phyloP scores from a whole-genome alignment of 2,888 invertebrate genomes.

The Euzophera pinguis region DNA sequence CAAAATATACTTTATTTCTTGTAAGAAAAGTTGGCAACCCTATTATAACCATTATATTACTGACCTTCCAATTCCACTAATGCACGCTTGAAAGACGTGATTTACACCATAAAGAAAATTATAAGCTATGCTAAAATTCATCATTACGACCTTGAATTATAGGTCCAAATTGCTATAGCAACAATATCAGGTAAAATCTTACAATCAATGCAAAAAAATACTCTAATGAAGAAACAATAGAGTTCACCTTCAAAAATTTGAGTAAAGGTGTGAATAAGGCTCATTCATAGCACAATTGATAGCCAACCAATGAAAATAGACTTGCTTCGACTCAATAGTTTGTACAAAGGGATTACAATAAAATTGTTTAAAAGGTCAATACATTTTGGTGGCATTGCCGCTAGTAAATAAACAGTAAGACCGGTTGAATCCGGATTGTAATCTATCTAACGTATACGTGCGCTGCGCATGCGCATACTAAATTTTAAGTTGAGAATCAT shows the following conservation, averaged over 20 bases:
- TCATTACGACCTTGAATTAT: neutral
- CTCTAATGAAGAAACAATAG: neutral
- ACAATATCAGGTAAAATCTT: neutral
- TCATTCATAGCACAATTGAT: neutral
- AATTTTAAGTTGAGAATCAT: neutral
- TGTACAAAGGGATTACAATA: neutral
- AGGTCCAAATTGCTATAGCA: neutral
- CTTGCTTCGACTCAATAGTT: neutral
- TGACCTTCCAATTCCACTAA: neutral
- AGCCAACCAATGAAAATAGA: conserved; percentile 1
- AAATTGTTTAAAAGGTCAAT: conserved; percentile 6
- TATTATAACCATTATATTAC: too few relatives aligned
- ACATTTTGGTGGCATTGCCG: conserved; percentile 10
- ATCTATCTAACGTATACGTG: conserved; percentile 6
- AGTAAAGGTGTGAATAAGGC: conserved; percentile 2
- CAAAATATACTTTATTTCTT: too few relatives aligned
- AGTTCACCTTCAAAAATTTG: neutral
- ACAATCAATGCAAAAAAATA: neutral
- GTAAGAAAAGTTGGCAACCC: too few relatives aligned
- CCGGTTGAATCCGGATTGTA: conserved; percentile 14
- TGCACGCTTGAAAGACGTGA: neutral
- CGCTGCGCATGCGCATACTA: too few relatives aligned
- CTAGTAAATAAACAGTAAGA: conserved; percentile 11
- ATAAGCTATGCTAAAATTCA: neutral
- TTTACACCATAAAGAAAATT: neutral